Evolutionary conservation across 1,140 invertebrate genomes (phyloP), one percentile per base, ranked within the genome.

Genomic region (Formica exsecta): DNA sequence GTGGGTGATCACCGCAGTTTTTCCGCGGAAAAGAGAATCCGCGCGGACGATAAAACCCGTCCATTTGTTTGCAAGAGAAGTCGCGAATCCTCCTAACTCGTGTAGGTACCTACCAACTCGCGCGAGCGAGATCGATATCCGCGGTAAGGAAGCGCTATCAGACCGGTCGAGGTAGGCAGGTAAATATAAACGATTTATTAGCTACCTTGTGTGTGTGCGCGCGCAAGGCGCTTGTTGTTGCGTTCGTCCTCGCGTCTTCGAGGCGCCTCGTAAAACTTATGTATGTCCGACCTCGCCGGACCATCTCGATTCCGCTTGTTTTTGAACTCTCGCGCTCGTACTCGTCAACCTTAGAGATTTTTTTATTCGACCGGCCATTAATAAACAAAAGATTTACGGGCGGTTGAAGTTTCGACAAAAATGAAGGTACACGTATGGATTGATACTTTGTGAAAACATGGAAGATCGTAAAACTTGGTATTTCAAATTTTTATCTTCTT

Each of bases 101-200:
- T 48, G 41, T 44, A 44, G 7, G 1, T 11, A 11, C 13, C 44
- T 25, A 16, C 7, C 4, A 19, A n/a, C 74, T 44, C 19, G 7
- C 73, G 54, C 74, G 61, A 16, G 38, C 22, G 16, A 41, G 32
- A 70, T 80, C 77, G 65, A 70, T 70, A 80, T 11, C 25, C 75
- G 11, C 36, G n/a, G 13, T n/a, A 25, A 57, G 44, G 64, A 80
- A 22, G 54, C 76, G 64, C 22, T 80, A 62, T 68, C 76, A 22
- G 29, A 7, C 57, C 38, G 29, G 11, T 22, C 41, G 48, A 51
- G 41, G 62, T n/a, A 41, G 38, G 19, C 79, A 83, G 79, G 68
- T 36, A 83, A 74, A 44, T 38, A 61, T 16, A 61, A 74, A 54
- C 68, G 79, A 83, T 74, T 83, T 83, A 83, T 83, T 83, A 32